A percentile compares a stretch with the other conserved stretches of the same genome.
Conservation (phyloP, 2,888 invertebrate species). For the Hirtodrosophila trivittata region DNA sequence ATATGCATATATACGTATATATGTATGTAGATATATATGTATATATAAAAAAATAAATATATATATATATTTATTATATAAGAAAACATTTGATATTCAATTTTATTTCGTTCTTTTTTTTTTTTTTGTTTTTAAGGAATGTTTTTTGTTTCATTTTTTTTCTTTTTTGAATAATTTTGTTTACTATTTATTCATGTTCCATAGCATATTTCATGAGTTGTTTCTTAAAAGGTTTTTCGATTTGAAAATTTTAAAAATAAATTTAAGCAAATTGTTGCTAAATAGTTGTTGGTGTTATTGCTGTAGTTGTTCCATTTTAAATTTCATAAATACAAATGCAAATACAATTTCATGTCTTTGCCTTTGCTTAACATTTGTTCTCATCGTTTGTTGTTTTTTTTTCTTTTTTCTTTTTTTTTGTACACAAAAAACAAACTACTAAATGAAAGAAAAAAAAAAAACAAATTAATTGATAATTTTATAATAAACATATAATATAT, state of each 20-base stretch:
- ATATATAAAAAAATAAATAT: constrained; percentile 51
- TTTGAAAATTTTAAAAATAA: not conserved
- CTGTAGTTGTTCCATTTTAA: constrained; percentile 15
- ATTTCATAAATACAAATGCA: constrained; percentile 29
- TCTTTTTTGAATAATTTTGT: no score
- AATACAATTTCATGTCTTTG: constrained; percentile 41
- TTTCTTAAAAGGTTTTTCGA: not conserved
- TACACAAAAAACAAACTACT: constrained; percentile 30
- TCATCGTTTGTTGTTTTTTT: constrained; percentile 55
- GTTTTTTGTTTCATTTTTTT: constrained; percentile 12
- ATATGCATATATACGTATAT: constrained; percentile 20
- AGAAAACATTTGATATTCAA: constrained; percentile 63
- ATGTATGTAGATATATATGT: constrained; percentile 5
- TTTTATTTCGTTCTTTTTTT: constrained; percentile 18
- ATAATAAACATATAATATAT: constrained; percentile 50
- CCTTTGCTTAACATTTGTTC: constrained; percentile 40
- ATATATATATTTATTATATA: constrained; percentile 48
- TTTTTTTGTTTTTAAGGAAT: constrained; percentile 47
- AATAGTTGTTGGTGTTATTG: not conserved
- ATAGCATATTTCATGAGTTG: constrained; percentile 17
- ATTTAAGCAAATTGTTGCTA: not conserved
- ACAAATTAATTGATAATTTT: constrained; percentile 15
- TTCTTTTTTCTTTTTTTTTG: not conserved
- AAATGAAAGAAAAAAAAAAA: constrained; percentile 41
- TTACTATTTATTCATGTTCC: constrained; percentile 10